phyloP scores from a whole-genome alignment of 2,113 vertebrate species.

The Proteles cristata region DNA sequence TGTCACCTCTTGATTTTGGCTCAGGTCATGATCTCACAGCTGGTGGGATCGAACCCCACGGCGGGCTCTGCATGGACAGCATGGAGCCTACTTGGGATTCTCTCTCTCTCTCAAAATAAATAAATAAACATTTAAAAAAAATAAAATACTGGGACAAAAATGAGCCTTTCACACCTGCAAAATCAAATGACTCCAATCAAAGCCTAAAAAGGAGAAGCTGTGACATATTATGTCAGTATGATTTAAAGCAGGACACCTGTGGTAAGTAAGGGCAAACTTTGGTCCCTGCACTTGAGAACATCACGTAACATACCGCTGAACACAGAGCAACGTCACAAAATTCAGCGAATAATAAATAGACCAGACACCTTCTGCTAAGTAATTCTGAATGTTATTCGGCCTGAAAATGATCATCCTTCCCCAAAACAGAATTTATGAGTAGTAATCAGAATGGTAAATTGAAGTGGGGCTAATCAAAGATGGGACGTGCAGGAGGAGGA shows the following conservation, averaged over 20 bases:
- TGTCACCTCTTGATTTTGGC: too few species aligned
- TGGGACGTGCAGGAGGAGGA: neutral
- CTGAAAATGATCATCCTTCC: neutral
- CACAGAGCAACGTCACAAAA: accelerated
- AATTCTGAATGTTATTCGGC: neutral
- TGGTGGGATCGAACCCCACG: too few species aligned
- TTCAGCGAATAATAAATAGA: neutral
- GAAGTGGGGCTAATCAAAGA: neutral
- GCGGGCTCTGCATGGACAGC: too few species aligned
- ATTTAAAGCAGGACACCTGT: too few species aligned
- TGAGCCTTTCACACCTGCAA: neutral
- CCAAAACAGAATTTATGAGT: neutral
- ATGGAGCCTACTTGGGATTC: too few species aligned
- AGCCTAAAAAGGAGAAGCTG: neutral
- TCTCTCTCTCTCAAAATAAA: too few species aligned
- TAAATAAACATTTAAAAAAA: too few species aligned
- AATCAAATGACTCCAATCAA: neutral
- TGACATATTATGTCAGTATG: neutral
- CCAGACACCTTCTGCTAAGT: neutral
- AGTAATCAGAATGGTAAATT: accelerated
- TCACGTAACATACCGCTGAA: neutral
- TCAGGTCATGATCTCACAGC: too few species aligned
- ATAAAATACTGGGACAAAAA: neutral
- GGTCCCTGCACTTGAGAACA: too few species aligned
- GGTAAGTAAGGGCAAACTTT: neutral